phyloP scores from a whole-genome alignment of 2,888 invertebrate genomes.

The Copidosoma aretas region DNA sequence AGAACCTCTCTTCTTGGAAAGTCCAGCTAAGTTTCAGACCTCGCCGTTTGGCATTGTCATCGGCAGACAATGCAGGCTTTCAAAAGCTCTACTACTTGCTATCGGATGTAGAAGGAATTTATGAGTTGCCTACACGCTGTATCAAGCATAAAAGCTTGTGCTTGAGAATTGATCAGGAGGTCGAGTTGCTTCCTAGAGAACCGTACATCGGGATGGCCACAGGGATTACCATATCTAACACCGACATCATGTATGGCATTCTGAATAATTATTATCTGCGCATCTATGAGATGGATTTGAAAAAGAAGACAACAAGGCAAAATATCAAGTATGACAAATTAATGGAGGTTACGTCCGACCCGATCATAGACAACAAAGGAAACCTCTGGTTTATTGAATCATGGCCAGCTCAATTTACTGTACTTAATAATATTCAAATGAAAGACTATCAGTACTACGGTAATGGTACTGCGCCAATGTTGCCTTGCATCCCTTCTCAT shows the following conservation, averaged over 20 bases:
- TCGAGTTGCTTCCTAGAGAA: slow-evolving; percentile 45
- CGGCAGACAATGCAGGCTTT: slow-evolving; percentile 54
- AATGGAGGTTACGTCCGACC: slow-evolving; percentile 77
- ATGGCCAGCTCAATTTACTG: slow-evolving; percentile 72
- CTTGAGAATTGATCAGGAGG: slow-evolving; percentile 64
- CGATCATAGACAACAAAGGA: slow-evolving; percentile 71
- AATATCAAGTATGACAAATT: too few relatives aligned
- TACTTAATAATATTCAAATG: slow-evolving; percentile 68
- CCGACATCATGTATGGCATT: slow-evolving; percentile 74
- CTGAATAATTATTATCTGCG: slow-evolving; percentile 55
- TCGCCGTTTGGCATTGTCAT: slow-evolving; percentile 76
- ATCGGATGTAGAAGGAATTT: slow-evolving; percentile 73
- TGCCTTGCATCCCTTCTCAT: slow-evolving; percentile 49
- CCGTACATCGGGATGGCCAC: slow-evolving; percentile 66
- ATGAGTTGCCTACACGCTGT: slow-evolving; percentile 70
- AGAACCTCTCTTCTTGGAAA: slow-evolving; percentile 74
- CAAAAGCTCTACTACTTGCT: slow-evolving; percentile 71
- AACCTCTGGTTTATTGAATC: slow-evolving; percentile 73
- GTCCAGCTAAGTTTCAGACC: slow-evolving; percentile 72
- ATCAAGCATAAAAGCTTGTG: too few relatives aligned
- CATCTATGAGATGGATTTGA: slow-evolving; percentile 59
- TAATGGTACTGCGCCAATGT: slow-evolving; percentile 50
- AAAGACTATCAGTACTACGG: slow-evolving; percentile 70
- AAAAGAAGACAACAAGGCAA: too few relatives aligned
- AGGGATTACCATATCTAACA: slow-evolving; percentile 79